Conservation (phyloP, 2,797 vertebrate genomes). For the Pteropus rufus region DNA sequence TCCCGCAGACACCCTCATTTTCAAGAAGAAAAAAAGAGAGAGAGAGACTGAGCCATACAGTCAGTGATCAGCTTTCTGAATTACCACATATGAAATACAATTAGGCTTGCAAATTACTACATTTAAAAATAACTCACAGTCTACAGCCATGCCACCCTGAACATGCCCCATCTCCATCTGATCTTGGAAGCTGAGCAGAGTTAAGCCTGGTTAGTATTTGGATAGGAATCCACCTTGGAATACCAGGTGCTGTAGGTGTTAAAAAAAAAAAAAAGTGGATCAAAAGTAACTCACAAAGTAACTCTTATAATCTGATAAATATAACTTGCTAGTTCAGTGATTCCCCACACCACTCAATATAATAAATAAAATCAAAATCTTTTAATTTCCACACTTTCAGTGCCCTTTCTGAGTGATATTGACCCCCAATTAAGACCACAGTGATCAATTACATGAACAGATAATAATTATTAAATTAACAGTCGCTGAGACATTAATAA, state of each 20-base stretch:
- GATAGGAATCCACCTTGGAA: too few species aligned
- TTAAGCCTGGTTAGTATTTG: too few species aligned
- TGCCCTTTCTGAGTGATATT: background rate
- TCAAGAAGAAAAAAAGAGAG: background rate
- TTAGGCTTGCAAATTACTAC: background rate
- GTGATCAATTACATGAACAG: background rate
- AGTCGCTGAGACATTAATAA: background rate
- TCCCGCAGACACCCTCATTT: background rate
- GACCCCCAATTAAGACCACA: background rate
- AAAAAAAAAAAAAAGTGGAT: too few species aligned
- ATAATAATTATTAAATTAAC: background rate
- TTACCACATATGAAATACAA: background rate
- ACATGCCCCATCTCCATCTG: too few species aligned
- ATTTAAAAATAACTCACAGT: slow-evolving; percentile 9
- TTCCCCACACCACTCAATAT: background rate
- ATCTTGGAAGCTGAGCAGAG: too few species aligned
- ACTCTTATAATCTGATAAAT: too few species aligned
- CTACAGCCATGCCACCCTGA: too few species aligned
- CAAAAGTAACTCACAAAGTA: too few species aligned
- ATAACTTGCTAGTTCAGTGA: background rate
- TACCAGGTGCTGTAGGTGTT: too few species aligned
- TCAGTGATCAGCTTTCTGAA: background rate
- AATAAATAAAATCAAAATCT: background rate
- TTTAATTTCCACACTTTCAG: background rate
- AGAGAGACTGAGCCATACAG: rapidly evolving